Evolutionary conservation across 2,113 vertebrate genomes (phyloP).

Genomic region (Gavialis gangeticus): DNA sequence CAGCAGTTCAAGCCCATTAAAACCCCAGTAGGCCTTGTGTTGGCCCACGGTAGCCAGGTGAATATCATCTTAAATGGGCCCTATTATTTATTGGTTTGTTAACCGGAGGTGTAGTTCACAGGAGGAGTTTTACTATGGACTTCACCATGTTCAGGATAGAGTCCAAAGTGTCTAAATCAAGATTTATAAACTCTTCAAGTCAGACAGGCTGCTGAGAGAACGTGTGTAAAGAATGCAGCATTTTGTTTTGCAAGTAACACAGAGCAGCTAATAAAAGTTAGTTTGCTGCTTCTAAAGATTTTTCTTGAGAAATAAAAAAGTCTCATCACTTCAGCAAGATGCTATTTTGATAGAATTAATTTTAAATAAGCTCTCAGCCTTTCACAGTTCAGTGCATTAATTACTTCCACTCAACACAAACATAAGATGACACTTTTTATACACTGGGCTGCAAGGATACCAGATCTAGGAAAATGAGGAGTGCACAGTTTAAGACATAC

Average conservation of each 20-base stretch:
- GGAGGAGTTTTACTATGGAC: neutral
- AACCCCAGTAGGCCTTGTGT: neutral
- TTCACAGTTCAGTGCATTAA: conserved; percentile 60
- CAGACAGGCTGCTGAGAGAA: neutral
- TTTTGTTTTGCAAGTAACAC: conserved; percentile 16
- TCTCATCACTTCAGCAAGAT: conserved; percentile 43
- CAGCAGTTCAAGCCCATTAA: neutral
- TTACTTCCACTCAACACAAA: conserved; percentile 58
- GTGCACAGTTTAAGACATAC: neutral
- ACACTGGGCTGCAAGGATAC: neutral
- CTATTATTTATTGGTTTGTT: neutral
- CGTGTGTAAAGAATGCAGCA: neutral
- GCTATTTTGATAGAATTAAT: conserved; percentile 59
- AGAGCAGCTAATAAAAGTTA: neutral
- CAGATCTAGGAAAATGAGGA: neutral
- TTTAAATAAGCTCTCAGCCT: conserved; percentile 65
- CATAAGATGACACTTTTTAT: neutral
- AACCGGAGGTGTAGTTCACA: neutral
- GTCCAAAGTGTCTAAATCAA: neutral
- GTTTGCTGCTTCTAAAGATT: conserved; percentile 16
- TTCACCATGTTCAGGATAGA: neutral
- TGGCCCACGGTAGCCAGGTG: neutral
- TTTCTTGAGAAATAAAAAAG: neutral
- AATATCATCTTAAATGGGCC: neutral
- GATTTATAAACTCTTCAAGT: neutral